A percentile compares a stretch with the other conserved stretches of the same genome.
Evolutionary conservation across 2,888 invertebrate genomes (phyloP).

Genomic region (Altica lythri): DNA sequence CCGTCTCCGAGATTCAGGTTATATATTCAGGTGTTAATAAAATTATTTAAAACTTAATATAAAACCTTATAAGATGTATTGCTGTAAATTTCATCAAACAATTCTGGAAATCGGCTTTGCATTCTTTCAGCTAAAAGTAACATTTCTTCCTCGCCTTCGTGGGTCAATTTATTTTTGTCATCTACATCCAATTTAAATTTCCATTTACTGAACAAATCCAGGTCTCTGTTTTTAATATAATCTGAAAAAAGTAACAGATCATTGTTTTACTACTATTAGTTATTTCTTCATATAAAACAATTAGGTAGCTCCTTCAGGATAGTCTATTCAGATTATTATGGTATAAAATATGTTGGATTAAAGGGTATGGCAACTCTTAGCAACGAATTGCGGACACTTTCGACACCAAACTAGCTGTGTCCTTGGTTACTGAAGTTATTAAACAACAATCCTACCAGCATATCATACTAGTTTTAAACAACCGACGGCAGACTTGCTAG

Average conservation of each 20-base stretch:
- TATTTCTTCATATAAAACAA: conserved; percentile 59
- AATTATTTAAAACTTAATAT: no score
- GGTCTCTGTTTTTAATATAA: conserved; percentile 42
- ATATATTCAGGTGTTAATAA: no score
- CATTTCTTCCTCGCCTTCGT: conserved; percentile 80
- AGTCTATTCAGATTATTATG: conserved; percentile 61
- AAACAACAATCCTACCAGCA: no score
- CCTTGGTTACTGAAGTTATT: no score
- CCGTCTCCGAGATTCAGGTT: no score
- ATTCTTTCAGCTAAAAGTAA: conserved; percentile 73
- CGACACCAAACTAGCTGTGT: no score
- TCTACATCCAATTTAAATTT: conserved; percentile 58
- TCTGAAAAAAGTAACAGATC: conserved; percentile 36
- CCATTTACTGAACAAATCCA: conserved; percentile 61
- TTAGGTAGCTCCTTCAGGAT: conserved; percentile 60
- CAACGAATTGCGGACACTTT: no score
- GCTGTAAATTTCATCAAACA: conserved; percentile 66
- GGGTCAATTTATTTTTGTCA: conserved; percentile 66
- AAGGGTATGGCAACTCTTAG: no score
- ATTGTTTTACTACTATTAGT: conserved; percentile 57
- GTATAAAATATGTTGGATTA: conserved; percentile 66
- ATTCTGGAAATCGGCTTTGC: conserved; percentile 70
- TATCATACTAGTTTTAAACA: no score
- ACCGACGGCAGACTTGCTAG: no score
- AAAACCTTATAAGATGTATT: conserved; percentile 63